Conservation (phyloP, 1,140 invertebrate genomes). For the Trinorchestia longiramus region DNA sequence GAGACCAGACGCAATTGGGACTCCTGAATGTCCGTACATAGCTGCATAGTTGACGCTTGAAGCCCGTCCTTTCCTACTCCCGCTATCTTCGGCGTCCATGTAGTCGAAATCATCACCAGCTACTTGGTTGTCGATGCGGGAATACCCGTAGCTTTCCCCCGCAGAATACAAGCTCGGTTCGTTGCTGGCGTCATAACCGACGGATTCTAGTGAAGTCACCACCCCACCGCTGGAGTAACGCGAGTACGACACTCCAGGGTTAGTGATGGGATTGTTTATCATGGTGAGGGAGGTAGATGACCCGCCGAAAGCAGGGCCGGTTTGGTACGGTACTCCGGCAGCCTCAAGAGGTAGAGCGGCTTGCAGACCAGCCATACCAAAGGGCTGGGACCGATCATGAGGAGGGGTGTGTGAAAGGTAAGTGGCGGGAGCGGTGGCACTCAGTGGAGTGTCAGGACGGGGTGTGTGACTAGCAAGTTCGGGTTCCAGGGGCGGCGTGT, state of each 20-base stretch:
- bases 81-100: conserved; percentile 10
- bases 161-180: conserved; percentile 36
- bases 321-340: background rate
- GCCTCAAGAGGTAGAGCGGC: background rate
- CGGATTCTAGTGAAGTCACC: background rate
- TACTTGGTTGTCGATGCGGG: background rate
- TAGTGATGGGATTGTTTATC: conserved; percentile 18
- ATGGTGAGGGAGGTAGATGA: conserved; percentile 28
- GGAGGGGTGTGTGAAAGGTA: conserved; percentile 37
- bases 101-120: conserved; percentile 1
- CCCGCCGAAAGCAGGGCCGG: background rate
- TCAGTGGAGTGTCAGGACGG: conserved; percentile 26
- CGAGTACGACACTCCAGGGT: conserved; percentile 31
- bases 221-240: conserved; percentile 24
- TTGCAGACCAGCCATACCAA: background rate
- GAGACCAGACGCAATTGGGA: background rate
- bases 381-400: conserved; percentile 33
- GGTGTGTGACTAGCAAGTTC: conserved; percentile 34
- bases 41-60: conserved; percentile 15
- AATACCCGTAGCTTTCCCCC: conserved; percentile 15
- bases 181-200: conserved; percentile 36
- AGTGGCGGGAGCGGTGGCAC: conserved; percentile 15
- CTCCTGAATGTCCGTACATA: background rate
- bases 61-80: background rate
- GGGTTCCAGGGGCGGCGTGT: conserved; percentile 27